Percentiles rank a stretch among this genome's conserved stretches.
Evolutionary conservation across 2,888 invertebrate species (phyloP).

Genomic region (Hetaerina titia): DNA sequence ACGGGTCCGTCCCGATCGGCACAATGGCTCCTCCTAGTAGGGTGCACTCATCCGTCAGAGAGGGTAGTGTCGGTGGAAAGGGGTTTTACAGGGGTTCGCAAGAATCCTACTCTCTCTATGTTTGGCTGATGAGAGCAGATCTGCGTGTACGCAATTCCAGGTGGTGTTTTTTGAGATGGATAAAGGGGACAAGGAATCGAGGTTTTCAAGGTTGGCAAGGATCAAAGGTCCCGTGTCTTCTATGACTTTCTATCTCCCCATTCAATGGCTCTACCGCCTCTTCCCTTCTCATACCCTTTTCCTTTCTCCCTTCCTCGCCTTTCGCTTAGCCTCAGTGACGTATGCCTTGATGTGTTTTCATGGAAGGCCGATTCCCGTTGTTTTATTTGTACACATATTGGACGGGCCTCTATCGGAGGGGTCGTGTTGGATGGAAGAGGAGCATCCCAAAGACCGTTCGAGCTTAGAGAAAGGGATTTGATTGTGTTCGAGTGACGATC

Average conservation of each 20-base stretch:
- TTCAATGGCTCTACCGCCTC: not conserved
- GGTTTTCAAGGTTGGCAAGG: not conserved
- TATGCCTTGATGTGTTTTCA: constrained; percentile 50
- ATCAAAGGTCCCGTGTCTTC: constrained; percentile 12
- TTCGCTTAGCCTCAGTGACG: not conserved
- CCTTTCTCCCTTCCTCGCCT: not conserved
- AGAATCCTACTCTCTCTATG: not conserved
- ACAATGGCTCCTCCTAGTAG: constrained; percentile 36
- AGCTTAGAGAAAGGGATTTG: constrained; percentile 34
- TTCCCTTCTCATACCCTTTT: not conserved
- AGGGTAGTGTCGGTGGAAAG: not conserved
- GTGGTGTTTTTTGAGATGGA: not conserved
- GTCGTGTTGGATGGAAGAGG: not conserved
- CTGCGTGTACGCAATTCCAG: constrained; percentile 48
- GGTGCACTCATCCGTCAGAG: constrained; percentile 51
- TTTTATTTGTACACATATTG: constrained; percentile 44
- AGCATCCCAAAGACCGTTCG: not conserved
- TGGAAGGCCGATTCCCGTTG: constrained; percentile 25
- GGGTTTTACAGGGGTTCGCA: not conserved
- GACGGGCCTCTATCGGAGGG: not conserved
- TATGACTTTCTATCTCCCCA: not conserved
- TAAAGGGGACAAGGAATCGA: not conserved
- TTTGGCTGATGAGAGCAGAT: not conserved
- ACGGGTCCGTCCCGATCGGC: constrained; percentile 6
- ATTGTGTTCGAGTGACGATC: not conserved